Percentiles rank a stretch among this genome's conserved stretches.
These are phyloP conservation scores for Tachystola acroxantha DNA, from an alignment of 2,888 invertebrate genomes.

Conservation along the genomic window DNA sequence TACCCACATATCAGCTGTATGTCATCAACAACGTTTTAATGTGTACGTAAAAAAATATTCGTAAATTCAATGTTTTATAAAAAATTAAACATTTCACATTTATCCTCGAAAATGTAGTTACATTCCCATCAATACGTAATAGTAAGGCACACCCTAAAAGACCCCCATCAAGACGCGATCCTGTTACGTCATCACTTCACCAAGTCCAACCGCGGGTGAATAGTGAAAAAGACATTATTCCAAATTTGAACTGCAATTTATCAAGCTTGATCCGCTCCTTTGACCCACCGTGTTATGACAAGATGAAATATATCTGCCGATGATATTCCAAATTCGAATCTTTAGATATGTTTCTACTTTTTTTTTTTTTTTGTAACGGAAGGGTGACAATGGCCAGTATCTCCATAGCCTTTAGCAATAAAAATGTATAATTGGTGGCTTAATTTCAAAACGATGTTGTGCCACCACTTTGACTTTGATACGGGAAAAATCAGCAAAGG, in stretches of 20 bases:
- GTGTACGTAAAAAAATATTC: too few relatives aligned
- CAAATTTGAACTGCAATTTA: constrained; percentile 74
- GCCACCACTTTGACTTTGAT: too few relatives aligned
- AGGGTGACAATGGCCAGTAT: constrained; percentile 26
- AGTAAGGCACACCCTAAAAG: constrained; percentile 16
- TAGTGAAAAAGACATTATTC: constrained; percentile 77
- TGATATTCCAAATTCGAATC: constrained; percentile 66
- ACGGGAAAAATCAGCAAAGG: too few relatives aligned
- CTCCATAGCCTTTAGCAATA: too few relatives aligned
- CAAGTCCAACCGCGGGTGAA: constrained; percentile 42
- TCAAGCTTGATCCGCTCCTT: constrained; percentile 67
- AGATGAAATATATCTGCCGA: constrained; percentile 71
- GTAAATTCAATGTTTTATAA: too few relatives aligned
- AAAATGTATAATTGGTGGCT: too few relatives aligned
- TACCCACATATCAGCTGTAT: too few relatives aligned
- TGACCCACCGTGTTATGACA: constrained; percentile 76
- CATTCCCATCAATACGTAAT: background rate
- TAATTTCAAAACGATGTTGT: too few relatives aligned
- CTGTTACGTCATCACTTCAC: constrained; percentile 64
- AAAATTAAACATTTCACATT: too few relatives aligned
- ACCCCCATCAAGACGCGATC: constrained; percentile 44
- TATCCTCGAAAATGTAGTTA: too few relatives aligned
- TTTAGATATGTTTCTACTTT: constrained; percentile 44
- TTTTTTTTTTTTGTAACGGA: constrained; percentile 38
- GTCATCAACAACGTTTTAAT: too few relatives aligned